These are phyloP conservation scores for Melieria picta DNA, from an alignment of 2,888 invertebrate species.

Conservation along the genomic window DNA sequence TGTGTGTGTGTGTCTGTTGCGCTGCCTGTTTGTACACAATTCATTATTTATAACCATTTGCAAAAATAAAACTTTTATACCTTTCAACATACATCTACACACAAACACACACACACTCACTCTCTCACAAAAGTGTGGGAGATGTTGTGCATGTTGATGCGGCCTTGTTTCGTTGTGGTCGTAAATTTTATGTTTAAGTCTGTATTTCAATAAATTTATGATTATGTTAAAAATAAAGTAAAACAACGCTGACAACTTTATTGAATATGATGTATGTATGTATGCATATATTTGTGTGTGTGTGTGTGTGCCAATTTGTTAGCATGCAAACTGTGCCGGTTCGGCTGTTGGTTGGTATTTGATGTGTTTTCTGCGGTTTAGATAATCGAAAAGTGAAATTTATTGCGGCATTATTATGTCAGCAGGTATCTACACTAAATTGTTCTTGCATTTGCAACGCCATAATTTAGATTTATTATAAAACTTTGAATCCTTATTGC, in stretches of 20 bases:
- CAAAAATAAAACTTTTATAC: slow-evolving; percentile 26
- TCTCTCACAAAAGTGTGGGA: neutral
- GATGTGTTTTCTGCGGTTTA: slow-evolving; percentile 28
- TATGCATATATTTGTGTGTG: neutral
- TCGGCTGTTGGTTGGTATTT: neutral
- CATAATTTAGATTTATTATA: slow-evolving; percentile 33
- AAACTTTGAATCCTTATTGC: slow-evolving; percentile 14
- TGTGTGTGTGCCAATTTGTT: slow-evolving; percentile 12
- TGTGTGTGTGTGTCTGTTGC: neutral
- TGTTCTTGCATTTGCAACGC: slow-evolving; percentile 11
- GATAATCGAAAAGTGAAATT: slow-evolving; percentile 38
- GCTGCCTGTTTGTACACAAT: slow-evolving; percentile 12
- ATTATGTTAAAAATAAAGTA: slow-evolving; percentile 44
- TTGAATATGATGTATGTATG: slow-evolving; percentile 33
- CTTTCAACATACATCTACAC: slow-evolving; percentile 5
- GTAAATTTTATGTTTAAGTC: slow-evolving; percentile 44
- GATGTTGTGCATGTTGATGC: neutral
- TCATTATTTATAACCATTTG: slow-evolving; percentile 30
- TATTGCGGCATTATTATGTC: slow-evolving; percentile 38
- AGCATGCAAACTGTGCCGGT: neutral
- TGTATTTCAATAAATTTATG: slow-evolving; percentile 61
- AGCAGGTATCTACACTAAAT: slow-evolving; percentile 24
- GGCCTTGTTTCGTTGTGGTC: slow-evolving; percentile 14
- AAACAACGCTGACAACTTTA: slow-evolving; percentile 38
- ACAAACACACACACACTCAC: neutral